Evolutionary conservation across 2,888 invertebrate species (phyloP).

Genomic region (Cephus pygmeus): DNA sequence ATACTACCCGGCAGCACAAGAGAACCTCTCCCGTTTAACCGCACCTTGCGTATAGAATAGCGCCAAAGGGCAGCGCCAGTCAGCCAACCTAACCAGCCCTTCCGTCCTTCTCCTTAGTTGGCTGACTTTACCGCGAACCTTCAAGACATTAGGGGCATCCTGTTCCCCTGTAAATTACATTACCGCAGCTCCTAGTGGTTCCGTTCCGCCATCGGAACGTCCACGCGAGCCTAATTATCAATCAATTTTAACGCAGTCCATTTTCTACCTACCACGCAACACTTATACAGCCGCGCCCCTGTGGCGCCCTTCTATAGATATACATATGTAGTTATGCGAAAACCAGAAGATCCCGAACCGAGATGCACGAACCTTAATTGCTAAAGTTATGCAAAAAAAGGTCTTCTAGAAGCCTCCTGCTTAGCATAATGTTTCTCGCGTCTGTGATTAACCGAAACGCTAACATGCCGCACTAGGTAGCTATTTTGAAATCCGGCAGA

Average conservation of each 20-base stretch:
- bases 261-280: neutral
- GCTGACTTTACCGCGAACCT: neutral
- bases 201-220: neutral
- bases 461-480: neutral
- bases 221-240: neutral
- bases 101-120: neutral
- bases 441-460: slow-evolving; percentile 7
- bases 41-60: neutral
- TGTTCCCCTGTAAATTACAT: neutral
- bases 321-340: neutral
- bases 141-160: neutral
- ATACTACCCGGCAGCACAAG: neutral
- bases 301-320: neutral
- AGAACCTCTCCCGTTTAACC: neutral
- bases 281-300: neutral
- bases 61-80: neutral
- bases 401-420: neutral
- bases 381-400: neutral
- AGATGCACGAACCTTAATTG: slow-evolving; percentile 2
- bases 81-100: neutral
- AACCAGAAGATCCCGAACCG: neutral
- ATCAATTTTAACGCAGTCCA: neutral
- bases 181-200: neutral
- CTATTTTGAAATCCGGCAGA: neutral
- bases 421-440: slow-evolving; percentile 4